These are phyloP conservation scores for Baccha elongata DNA, from an alignment of 2,888 invertebrate species.

Conservation along the genomic window DNA sequence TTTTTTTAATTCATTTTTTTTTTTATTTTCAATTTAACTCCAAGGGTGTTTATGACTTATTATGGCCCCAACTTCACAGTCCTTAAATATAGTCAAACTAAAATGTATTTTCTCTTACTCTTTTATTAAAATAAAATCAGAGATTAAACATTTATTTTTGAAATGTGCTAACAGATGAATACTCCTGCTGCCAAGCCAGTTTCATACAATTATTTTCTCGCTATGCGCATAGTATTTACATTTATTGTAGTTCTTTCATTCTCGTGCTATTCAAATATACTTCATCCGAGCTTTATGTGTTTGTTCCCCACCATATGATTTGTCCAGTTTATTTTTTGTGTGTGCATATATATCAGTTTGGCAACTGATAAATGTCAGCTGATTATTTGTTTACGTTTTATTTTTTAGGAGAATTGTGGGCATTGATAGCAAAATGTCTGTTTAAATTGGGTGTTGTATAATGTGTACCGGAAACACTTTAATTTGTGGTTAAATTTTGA, in stretches of 20 bases:
- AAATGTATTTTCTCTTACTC: no score
- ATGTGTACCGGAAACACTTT: conserved; percentile 30
- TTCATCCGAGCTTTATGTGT: conserved; percentile 35
- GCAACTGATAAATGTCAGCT: conserved; percentile 57
- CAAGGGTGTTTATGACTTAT: no score
- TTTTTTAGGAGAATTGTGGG: conserved; percentile 62
- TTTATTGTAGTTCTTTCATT: conserved; percentile 41
- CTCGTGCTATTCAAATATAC: conserved; percentile 38
- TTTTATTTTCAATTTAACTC: no score
- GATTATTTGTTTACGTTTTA: conserved; percentile 72
- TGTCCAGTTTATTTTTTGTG: conserved; percentile 36
- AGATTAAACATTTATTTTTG: no score
- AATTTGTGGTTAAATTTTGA: neutral
- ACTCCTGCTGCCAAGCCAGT: neutral
- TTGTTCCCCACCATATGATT: conserved; percentile 62
- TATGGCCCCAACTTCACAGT: no score
- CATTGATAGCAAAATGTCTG: conserved; percentile 27
- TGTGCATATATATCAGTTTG: conserved; percentile 26
- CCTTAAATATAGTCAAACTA: no score
- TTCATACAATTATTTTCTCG: conserved; percentile 15
- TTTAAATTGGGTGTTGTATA: conserved; percentile 26
- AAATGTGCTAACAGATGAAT: conserved; percentile 32
- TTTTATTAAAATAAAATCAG: no score
- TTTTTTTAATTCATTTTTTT: no score
- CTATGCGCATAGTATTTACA: conserved; percentile 48